phyloP scores from a whole-genome alignment of 2,113 vertebrate genomes.

The Tricholaema leucomelas region DNA sequence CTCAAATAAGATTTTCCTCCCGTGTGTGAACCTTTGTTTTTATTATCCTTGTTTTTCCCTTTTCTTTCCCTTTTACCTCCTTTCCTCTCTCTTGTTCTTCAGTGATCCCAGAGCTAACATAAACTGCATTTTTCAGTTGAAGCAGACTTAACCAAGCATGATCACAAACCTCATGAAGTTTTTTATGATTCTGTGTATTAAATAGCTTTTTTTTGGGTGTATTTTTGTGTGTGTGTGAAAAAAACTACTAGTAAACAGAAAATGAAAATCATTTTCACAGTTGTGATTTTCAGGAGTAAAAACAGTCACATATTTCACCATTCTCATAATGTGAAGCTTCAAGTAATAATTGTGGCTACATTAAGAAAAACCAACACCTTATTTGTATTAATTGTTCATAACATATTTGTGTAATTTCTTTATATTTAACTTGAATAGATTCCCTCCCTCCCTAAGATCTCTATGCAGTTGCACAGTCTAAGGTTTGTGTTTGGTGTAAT shows the following conservation, averaged over 20 bases:
- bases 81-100: background rate
- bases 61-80: background rate
- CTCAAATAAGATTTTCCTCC: background rate
- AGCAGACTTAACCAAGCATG: background rate
- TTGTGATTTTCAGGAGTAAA: background rate
- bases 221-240: background rate
- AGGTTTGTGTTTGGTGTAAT: background rate
- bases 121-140: background rate
- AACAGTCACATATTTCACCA: background rate
- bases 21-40: background rate
- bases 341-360: background rate
- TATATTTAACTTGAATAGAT: background rate
- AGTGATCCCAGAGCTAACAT: background rate
- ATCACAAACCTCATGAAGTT: background rate
- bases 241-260: background rate
- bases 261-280: background rate
- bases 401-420: background rate
- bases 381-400: background rate
- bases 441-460: background rate
- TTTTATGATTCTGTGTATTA: background rate
- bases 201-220: background rate
- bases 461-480: background rate
- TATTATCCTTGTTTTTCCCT: background rate
- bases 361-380: background rate
- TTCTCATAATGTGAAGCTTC: background rate